Base-by-base conservation (phyloP, 1,140 invertebrate species). In the Drosophila neocordata region DNA sequence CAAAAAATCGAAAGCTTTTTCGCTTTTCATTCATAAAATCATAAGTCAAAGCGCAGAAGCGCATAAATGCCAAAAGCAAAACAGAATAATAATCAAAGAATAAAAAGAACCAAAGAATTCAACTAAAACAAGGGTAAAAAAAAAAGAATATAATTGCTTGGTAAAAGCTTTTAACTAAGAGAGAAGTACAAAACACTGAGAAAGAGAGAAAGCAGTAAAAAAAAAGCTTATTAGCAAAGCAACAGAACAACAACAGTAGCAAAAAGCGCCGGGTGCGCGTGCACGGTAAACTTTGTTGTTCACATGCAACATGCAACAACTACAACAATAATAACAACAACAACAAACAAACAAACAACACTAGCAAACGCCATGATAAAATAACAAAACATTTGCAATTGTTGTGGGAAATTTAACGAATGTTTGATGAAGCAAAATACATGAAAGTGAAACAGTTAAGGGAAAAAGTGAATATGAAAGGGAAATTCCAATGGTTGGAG, bases 11-110 rank as follows among this genome's bases (percentile, higher is more conserved):
- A 34, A 34, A 56, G 53, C 74, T 74, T 68, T 57, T 18, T 13
- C 8, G 3, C 18, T 15, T 41, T 77, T 87, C 82, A 87, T 87
- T 87, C 82, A 87, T 87, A 83, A 87, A 87, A 79, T 35, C 4
- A 62, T 51, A 67, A 27, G 27, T 41, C 37, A 64, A 20, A 37
- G 83, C 82, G 82, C 82, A 78, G 82, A 79, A 69, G 66, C 68
- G 73, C 41, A 53, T 53, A 77, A 56, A 51, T 77, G 73, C 73
- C 73, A 77, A 65, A 38, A 57, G 13, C 20, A 51, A 64, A 77
- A 41, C 27, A 22, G 74, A 65, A 85, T 62, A 55, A 68, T 55
- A 37, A 67, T 59, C 31, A 20, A 48, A 63, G 27, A 12, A 48
- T 7, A 15, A 51, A 27, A 15, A 2, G 35, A 67, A 73, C 69